Percentiles rank a stretch among this genome's conserved stretches.
These are phyloP conservation scores for Halictus ligatus DNA, from an alignment of 2,888 invertebrate genomes.

Conservation along the genomic window DNA sequence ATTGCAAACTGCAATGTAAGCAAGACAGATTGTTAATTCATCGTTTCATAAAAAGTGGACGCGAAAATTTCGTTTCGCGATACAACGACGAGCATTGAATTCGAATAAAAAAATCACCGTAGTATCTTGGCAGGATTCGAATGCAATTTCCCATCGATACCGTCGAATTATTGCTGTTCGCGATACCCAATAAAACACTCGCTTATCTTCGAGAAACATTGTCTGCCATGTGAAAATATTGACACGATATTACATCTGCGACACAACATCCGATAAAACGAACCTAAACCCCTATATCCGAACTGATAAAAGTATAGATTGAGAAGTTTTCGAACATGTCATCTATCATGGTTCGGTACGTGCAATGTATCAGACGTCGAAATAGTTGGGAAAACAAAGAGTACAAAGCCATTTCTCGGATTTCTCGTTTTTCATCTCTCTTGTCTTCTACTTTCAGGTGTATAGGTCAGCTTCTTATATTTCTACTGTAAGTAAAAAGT, in stretches of 20 bases:
- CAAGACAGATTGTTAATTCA: not conserved
- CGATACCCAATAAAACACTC: constrained; percentile 1
- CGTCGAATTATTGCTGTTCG: not conserved
- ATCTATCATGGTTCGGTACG: not conserved
- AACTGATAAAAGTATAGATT: not conserved
- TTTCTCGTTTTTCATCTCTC: not conserved
- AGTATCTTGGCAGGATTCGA: not conserved
- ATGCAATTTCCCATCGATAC: constrained; percentile 5
- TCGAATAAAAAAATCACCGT: not conserved
- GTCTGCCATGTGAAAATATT: constrained; percentile 1
- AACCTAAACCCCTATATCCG: not conserved
- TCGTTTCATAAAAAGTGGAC: not conserved
- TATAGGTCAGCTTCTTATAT: not conserved
- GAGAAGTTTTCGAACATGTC: not conserved
- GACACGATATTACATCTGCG: constrained; percentile 7
- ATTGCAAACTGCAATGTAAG: not conserved
- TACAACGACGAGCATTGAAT: not conserved
- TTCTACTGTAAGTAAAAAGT: not conserved
- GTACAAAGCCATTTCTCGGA: not conserved
- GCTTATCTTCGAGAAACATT: not conserved
- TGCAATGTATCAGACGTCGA: not conserved
- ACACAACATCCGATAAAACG: constrained; percentile 12
- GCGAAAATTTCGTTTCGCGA: not conserved
- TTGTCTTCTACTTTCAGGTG: not conserved
- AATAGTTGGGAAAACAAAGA: not conserved